Percentiles rank a stretch among this genome's conserved stretches.
Conservation (phyloP, 2,797 vertebrate species). For the Denticeps clupeoides region DNA sequence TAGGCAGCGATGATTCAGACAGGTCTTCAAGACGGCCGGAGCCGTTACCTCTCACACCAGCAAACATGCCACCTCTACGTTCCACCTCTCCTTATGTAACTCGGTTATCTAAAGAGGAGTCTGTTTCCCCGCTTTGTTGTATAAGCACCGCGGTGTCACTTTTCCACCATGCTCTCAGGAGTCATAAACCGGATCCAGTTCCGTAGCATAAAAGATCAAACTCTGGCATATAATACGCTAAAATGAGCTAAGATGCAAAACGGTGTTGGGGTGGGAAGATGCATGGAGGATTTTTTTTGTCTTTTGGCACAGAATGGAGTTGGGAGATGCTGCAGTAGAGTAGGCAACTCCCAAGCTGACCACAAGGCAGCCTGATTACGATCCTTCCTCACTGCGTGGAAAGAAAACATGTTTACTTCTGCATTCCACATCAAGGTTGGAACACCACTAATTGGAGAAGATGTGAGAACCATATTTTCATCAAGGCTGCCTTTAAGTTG, state of each 20-base stretch:
- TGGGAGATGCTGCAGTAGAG: too few relatives aligned
- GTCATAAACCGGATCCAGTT: slow-evolving; percentile 22
- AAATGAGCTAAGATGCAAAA: too few relatives aligned
- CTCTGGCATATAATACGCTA: too few relatives aligned
- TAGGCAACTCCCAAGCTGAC: slow-evolving; percentile 12
- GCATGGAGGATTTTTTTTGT: too few relatives aligned
- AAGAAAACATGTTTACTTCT: slow-evolving; percentile 20
- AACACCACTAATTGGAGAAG: slow-evolving; percentile 23
- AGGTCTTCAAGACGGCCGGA: too few relatives aligned
- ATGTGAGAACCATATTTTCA: neutral
- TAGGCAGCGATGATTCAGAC: too few relatives aligned
- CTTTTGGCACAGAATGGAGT: slow-evolving; percentile 31
- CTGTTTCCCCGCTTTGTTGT: slow-evolving; percentile 31
- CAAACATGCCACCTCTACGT: too few relatives aligned
- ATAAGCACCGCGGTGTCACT: slow-evolving; percentile 16
- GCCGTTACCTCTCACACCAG: too few relatives aligned
- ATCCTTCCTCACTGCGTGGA: slow-evolving; percentile 17
- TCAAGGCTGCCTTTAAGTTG: neutral
- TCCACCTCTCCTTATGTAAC: neutral
- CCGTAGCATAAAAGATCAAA: too few relatives aligned
- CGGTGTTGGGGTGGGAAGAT: too few relatives aligned
- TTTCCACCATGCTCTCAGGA: slow-evolving; percentile 7
- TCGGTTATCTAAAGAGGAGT: neutral
- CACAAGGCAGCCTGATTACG: slow-evolving; percentile 22
- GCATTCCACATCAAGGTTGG: slow-evolving; percentile 18